Conservation (phyloP, 2,888 invertebrate genomes). For the Dendrolimus pini region DNA sequence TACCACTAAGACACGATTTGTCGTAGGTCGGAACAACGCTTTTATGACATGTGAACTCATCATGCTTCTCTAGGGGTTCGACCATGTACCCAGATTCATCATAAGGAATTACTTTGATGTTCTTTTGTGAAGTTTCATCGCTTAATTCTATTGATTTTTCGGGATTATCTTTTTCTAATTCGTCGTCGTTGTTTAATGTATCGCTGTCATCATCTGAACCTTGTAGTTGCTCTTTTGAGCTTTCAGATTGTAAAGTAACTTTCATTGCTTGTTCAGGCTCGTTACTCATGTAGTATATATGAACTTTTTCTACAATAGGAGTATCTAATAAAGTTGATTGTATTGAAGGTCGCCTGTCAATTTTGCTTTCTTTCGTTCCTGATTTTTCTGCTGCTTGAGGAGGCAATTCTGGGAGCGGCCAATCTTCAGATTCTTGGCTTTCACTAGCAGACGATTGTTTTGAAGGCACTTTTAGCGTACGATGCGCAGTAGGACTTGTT, state of each 20-base stretch:
- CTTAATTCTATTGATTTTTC: slow-evolving; percentile 51
- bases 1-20: slow-evolving; percentile 64
- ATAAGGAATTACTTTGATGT: slow-evolving; percentile 57
- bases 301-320: slow-evolving; percentile 84
- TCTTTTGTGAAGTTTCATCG: slow-evolving; percentile 48
- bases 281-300: slow-evolving; percentile 86
- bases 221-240: slow-evolving; percentile 78
- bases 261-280: slow-evolving; percentile 87
- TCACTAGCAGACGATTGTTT: slow-evolving; percentile 73
- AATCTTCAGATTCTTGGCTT: slow-evolving; percentile 85
- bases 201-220: slow-evolving; percentile 83
- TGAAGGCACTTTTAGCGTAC: slow-evolving; percentile 47
- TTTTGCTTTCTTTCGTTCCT: slow-evolving; percentile 59
- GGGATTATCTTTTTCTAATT: slow-evolving; percentile 72
- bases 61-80: slow-evolving; percentile 60
- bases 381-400: slow-evolving; percentile 54
- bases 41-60: slow-evolving; percentile 54
- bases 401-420: slow-evolving; percentile 85
- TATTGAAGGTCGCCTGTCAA: slow-evolving; percentile 89
- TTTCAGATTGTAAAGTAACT: slow-evolving; percentile 82
- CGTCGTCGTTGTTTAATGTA: slow-evolving; percentile 81
- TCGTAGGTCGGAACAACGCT: slow-evolving; percentile 64
- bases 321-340: slow-evolving; percentile 84
- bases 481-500: slow-evolving; percentile 34
- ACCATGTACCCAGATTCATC: slow-evolving; percentile 72